Percentiles rank a stretch among this genome's conserved stretches.
Evolutionary conservation across 92 coral and sea anemone genomes (phyloP).

Genomic region (Metridium senile): DNA sequence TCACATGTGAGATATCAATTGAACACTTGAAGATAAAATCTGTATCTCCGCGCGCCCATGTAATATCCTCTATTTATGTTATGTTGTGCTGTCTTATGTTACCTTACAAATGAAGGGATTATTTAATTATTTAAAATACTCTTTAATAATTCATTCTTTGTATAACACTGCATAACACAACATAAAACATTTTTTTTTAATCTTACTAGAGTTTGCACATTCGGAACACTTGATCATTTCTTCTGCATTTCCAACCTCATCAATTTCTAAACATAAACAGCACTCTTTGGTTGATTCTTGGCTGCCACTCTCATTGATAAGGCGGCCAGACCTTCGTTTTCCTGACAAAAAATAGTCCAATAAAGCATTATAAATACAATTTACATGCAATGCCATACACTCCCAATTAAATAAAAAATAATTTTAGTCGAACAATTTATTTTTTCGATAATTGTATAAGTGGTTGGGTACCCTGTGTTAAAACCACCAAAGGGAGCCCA

Average conservation of each 20-base stretch:
- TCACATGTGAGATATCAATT: too few relatives aligned
- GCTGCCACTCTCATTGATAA: slow-evolving; percentile 20
- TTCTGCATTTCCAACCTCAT: slow-evolving; percentile 32
- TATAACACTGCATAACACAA: too few relatives aligned
- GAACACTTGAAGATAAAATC: too few relatives aligned
- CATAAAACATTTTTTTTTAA: too few relatives aligned
- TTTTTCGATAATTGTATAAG: background rate
- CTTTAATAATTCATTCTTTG: too few relatives aligned
- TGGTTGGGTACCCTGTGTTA: slow-evolving; percentile 18
- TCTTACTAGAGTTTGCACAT: slow-evolving; percentile 52
- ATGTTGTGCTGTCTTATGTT: too few relatives aligned
- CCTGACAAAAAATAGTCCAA: slow-evolving; percentile 15
- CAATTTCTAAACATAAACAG: slow-evolving; percentile 47
- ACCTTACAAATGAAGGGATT: too few relatives aligned
- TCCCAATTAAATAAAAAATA: too few relatives aligned
- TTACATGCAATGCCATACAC: too few relatives aligned
- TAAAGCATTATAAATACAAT: background rate
- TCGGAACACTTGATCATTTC: slow-evolving; percentile 53
- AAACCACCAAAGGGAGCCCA: slow-evolving; percentile 8
- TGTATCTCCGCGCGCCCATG: too few relatives aligned
- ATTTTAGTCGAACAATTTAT: background rate
- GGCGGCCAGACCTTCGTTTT: slow-evolving; percentile 45
- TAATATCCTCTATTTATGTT: too few relatives aligned
- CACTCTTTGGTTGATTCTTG: slow-evolving; percentile 24
- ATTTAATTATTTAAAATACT: too few relatives aligned